phyloP scores from a whole-genome alignment of 2,888 invertebrate species.

The Strigamia transsilvanica region DNA sequence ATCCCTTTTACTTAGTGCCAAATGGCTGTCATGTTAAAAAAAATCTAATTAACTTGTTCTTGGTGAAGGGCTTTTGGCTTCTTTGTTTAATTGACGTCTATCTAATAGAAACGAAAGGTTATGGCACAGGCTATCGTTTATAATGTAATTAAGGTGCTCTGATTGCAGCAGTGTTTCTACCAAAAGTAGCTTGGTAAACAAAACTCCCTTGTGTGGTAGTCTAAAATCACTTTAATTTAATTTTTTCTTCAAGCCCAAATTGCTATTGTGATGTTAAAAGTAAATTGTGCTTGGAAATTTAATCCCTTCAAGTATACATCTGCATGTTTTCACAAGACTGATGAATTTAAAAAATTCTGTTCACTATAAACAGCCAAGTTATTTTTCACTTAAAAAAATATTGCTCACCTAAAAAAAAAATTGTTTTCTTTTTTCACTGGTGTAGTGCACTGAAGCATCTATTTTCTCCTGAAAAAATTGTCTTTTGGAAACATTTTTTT shows the following conservation, averaged over 20 bases:
- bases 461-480: too few species aligned
- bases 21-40: slow-evolving; percentile 21
- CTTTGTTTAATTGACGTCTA: slow-evolving; percentile 7
- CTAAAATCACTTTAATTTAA: neutral
- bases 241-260: neutral
- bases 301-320: too few species aligned
- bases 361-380: too few species aligned
- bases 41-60: slow-evolving; percentile 36
- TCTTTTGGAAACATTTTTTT: too few species aligned
- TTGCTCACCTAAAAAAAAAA: too few species aligned
- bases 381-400: too few species aligned
- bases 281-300: too few species aligned
- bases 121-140: slow-evolving; percentile 14
- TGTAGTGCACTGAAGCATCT: too few species aligned
- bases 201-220: neutral
- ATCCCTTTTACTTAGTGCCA: neutral
- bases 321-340: too few species aligned
- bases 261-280: neutral
- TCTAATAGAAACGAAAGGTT: neutral
- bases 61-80: neutral
- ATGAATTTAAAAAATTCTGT: too few species aligned
- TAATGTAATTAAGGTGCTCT: slow-evolving; percentile 35
- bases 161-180: neutral
- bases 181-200: slow-evolving; percentile 28
- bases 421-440: too few species aligned